These are phyloP conservation scores for Cabera pusaria DNA, from an alignment of 2,888 invertebrate genomes.

Conservation along the genomic window DNA sequence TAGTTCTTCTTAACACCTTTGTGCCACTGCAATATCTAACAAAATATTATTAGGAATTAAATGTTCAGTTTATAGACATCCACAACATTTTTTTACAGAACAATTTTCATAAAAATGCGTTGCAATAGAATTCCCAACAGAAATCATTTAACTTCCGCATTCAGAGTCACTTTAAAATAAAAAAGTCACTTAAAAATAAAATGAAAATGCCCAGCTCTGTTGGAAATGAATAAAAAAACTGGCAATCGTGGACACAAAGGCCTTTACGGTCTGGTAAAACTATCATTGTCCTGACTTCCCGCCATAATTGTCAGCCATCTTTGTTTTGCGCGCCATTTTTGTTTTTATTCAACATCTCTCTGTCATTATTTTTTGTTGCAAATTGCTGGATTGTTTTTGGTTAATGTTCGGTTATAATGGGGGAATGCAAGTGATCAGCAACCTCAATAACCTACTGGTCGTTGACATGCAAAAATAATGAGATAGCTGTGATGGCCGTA, in stretches of 20 bases:
- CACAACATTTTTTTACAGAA: no score
- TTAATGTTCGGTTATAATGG: conserved; percentile 22
- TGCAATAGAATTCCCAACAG: neutral
- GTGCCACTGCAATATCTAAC: no score
- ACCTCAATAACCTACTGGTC: no score
- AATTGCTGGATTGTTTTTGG: conserved; percentile 30
- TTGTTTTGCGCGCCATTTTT: conserved; percentile 30
- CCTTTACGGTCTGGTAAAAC: conserved; percentile 60
- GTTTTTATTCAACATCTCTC: conserved; percentile 38
- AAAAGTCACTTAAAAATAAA: no score
- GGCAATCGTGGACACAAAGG: conserved; percentile 38
- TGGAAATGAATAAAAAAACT: conserved; percentile 38
- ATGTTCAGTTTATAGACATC: no score
- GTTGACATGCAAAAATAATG: no score
- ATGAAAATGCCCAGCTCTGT: no score
- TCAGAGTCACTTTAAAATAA: conserved; percentile 33
- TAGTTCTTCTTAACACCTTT: no score
- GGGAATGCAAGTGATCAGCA: neutral
- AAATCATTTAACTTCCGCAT: conserved; percentile 22
- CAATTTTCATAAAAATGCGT: no score
- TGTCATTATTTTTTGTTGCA: conserved; percentile 46
- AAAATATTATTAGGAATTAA: no score
- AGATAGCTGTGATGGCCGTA: no score
- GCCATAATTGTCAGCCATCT: conserved; percentile 51
- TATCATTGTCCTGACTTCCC: conserved; percentile 54